Base-by-base conservation (phyloP, 2,888 invertebrate genomes). In the Drosophila borborema region DNA sequence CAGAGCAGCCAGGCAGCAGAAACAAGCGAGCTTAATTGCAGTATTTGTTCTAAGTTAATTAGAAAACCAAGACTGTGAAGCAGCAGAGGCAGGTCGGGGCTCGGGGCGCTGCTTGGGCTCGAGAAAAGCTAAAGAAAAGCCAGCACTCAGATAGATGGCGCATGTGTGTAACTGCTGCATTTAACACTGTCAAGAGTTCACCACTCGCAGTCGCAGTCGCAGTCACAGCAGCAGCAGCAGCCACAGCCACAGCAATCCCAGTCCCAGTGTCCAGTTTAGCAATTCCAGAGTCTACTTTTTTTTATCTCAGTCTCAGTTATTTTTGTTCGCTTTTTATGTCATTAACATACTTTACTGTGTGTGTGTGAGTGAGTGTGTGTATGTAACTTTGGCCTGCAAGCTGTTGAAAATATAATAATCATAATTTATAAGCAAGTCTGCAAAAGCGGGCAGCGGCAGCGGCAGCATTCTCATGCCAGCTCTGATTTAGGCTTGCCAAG, bases 11-110 rank as follows among this genome's bases (percentile, higher is more conserved):
- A 73, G 60, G 65, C 51, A 73, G 45, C 54, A 82, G 86, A 81
- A 87, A 84, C 87, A 87, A 83, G 80, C 82, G 74, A 68, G 79
- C 87, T 87, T 86, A 86, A 86, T 86, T 87, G 87, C 86, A 81
- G 87, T 87, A 85, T 85, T 86, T 86, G 87, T 87, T 86, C 87
- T 87, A 85, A 86, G 83, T 86, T 86, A 86, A 86, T 86, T 86
- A 86, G 86, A 86, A 86, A 85, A 78, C 69, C 73, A 78, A 80
- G 72, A 83, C 68, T 55, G 67, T 60, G 51, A 78, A 70, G 9
- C 38, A 38, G 61, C 28, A 38, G 56, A 16, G 54, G 63, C 46
- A 60, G 23, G 56, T 58, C 36, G 64, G 31, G n/a, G 10, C 28
- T 10, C 12, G 49, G 10, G 55, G 56, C 40, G 55, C 38, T 36